Percentiles rank a stretch among this genome's conserved stretches.
Evolutionary conservation across 2,113 vertebrate genomes (phyloP).

Genomic region (Dunckerocampus dactyliophorus): DNA sequence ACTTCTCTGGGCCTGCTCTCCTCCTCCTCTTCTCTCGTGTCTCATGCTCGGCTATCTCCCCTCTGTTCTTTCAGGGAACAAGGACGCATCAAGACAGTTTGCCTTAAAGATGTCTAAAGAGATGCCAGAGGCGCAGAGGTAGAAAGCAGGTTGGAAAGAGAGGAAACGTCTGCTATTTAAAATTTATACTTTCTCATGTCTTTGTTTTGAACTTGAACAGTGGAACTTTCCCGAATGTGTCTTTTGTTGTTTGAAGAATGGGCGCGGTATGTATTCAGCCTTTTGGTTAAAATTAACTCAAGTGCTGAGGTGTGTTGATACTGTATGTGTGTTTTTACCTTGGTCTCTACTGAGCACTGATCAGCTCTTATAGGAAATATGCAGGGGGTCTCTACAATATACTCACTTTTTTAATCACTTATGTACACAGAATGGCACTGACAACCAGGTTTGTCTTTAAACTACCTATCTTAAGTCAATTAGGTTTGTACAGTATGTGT

Average conservation of each 20-base stretch:
- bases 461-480: slow-evolving; percentile 76
- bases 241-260: slow-evolving; percentile 69
- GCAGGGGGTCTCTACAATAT: slow-evolving; percentile 68
- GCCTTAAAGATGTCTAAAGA: slow-evolving; percentile 88
- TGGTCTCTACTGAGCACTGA: slow-evolving; percentile 60
- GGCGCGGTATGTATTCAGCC: slow-evolving; percentile 27
- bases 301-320: slow-evolving; percentile 13
- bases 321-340: slow-evolving; percentile 26
- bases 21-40: slow-evolving; percentile 81
- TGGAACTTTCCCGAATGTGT: slow-evolving; percentile 82
- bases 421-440: slow-evolving; percentile 1
- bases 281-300: slow-evolving; percentile 29
- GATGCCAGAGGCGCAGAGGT: slow-evolving; percentile 80
- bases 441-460: slow-evolving; percentile 78
- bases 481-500: slow-evolving; percentile 33
- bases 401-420: too few species aligned
- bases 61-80: slow-evolving; percentile 94
- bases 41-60: slow-evolving; percentile 60
- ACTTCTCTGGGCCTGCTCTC: slow-evolving; percentile 76
- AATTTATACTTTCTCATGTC: slow-evolving; percentile 99
- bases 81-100: slow-evolving; percentile 96
- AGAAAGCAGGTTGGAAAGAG: slow-evolving; percentile 73
- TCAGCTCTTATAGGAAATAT: slow-evolving; percentile 81
- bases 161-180: slow-evolving; percentile 96
- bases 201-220: slow-evolving; percentile 99